Base-by-base conservation (phyloP, 2,113 vertebrate species). In the Calyptommatus sinebrachiatus region DNA sequence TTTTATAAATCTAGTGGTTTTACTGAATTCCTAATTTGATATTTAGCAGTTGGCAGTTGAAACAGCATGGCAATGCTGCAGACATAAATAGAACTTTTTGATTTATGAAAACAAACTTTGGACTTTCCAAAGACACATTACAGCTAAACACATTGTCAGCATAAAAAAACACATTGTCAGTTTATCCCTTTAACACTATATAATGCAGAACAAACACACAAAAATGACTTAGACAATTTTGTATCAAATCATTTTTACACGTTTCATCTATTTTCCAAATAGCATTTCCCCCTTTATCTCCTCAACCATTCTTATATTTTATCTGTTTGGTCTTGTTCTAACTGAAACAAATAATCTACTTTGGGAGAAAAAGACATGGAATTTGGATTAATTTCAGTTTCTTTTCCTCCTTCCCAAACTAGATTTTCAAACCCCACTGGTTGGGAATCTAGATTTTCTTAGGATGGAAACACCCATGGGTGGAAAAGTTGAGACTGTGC, bases 1-100 rank as follows among this genome's bases (percentile, higher is more conserved):
- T 77, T 85, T 83, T 57, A 79, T n/a, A 82, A 53, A 21, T 63
- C 26, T 67, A 28, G 50, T 26, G 83, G 84, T 91, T 74, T 77
- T 53, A 76, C 84, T 71, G 53, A 72, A 21, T 73, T 53, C 20
- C 20, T 35, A 68, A 63, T 88, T 81, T 20, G 61, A 73, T 50
- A 77, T 79, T 86, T 79, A 28, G 71, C 53, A 26, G 9, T 26
- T 65, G 16, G 6, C 63, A 21, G 16, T 62, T 20, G 26, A 60
- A 3, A 1, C 2, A 7, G 0, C 0, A 68, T 71, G 10, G 29
- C 62, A 35, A 62, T 20, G 6, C 26, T 71, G 12, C 7, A 77
- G 31, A 20, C 6, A 29, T 57, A 46, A 62, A 14, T 45, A 79
- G 26, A 79, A 48, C 5, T 22, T 16, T 65, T 71, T 21, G n/a